Conservation (phyloP, 2,113 vertebrate genomes). For the Siniperca chuatsi region DNA sequence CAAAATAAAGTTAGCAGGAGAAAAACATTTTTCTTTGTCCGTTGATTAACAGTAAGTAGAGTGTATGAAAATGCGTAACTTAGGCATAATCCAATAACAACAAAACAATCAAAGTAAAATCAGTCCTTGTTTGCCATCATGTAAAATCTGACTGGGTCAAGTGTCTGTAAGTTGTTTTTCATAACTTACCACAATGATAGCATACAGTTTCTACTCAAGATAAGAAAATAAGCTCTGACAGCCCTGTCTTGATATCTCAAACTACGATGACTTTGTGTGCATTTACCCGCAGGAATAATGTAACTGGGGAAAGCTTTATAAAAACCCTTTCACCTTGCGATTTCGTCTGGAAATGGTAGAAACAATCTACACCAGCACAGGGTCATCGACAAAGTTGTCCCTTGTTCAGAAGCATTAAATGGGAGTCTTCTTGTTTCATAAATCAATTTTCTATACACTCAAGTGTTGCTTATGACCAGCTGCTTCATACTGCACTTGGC, state of each 20-base stretch:
- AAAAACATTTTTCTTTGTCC: not conserved
- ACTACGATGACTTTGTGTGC: not conserved
- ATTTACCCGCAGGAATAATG: not conserved
- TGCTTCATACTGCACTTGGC: not conserved
- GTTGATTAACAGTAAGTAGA: not conserved
- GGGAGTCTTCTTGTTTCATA: not conserved
- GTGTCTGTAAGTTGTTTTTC: not conserved
- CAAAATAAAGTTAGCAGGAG: not conserved
- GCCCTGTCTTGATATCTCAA: not conserved
- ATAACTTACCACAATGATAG: not conserved
- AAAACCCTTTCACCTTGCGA: not conserved
- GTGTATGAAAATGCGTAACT: not conserved
- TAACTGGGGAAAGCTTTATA: not conserved
- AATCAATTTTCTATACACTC: not conserved
- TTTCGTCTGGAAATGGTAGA: not conserved
- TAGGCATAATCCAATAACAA: not conserved
- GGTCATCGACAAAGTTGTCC: not conserved
- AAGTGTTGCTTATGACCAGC: not conserved
- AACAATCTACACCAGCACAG: not conserved
- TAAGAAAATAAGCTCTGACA: not conserved
- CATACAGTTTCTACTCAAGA: not conserved
- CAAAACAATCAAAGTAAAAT: not conserved
- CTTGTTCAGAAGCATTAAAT: not conserved
- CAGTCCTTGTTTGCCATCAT: not conserved
- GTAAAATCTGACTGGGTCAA: not conserved